Evolutionary conservation across 2,888 invertebrate species (phyloP).

Genomic region (Caenorhabditis becei): DNA sequence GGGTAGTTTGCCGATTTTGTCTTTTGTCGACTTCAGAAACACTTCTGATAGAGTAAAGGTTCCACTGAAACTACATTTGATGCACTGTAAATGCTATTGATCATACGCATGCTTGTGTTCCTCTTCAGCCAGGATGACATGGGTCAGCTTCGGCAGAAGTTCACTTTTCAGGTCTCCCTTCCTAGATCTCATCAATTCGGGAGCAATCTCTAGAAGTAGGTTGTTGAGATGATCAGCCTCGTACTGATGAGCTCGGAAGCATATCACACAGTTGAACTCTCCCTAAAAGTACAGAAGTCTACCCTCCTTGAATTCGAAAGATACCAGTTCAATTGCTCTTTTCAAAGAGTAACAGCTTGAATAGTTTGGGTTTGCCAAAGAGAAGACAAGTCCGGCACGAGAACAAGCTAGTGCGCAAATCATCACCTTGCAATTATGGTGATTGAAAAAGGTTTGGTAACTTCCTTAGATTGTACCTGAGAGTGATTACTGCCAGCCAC

Average conservation of each 20-base stretch:
- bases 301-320: neutral
- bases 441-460: too few relatives aligned
- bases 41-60: slow-evolving; percentile 79
- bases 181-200: slow-evolving; percentile 71
- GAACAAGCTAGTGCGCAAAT: slow-evolving; percentile 75
- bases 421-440: slow-evolving; percentile 64
- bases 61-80: slow-evolving; percentile 66
- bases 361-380: slow-evolving; percentile 77
- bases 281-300: slow-evolving; percentile 76
- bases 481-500: slow-evolving; percentile 83
- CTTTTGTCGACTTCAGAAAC: slow-evolving; percentile 72
- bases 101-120: slow-evolving; percentile 80
- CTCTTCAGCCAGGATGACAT: slow-evolving; percentile 82
- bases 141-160: slow-evolving; percentile 82
- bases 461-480: too few relatives aligned
- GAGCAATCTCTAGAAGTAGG: slow-evolving; percentile 72
- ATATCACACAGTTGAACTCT: slow-evolving; percentile 82
- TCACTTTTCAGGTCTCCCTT: slow-evolving; percentile 75
- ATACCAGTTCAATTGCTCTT: slow-evolving; percentile 66
- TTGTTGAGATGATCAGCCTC: slow-evolving; percentile 69
- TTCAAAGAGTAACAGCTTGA: slow-evolving; percentile 65
- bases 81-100: neutral
- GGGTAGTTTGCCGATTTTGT: slow-evolving; percentile 74
- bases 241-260: slow-evolving; percentile 77
- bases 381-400: slow-evolving; percentile 82